A percentile compares a stretch with the other conserved stretches of the same genome.
phyloP scores from a whole-genome alignment of 2,797 vertebrate genomes.

The Sardinella longiceps region DNA sequence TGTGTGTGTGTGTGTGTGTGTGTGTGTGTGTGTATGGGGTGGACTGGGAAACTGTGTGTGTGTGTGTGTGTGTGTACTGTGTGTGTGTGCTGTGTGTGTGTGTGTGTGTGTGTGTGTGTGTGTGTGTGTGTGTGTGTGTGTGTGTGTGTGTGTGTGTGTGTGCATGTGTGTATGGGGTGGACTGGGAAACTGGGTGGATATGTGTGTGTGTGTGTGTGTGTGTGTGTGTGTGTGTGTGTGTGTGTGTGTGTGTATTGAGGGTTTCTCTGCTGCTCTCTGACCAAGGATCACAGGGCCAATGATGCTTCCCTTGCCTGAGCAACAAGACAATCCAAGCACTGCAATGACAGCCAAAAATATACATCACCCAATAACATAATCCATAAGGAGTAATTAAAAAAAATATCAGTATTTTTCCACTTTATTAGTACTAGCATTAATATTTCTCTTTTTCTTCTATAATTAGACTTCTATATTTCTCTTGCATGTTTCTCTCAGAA shows the following conservation, averaged over 20 bases:
- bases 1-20: conserved; percentile 71
- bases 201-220: neutral
- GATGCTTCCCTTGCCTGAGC: neutral
- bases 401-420: neutral
- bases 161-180: neutral
- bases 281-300: neutral
- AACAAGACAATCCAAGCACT: neutral
- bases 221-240: conserved; percentile 71
- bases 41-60: too few species aligned
- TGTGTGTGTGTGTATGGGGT: conserved; percentile 70
- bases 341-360: neutral
- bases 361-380: neutral
- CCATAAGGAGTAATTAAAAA: neutral
- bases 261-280: neutral
- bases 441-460: neutral
- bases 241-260: neutral
- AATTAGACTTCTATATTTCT: too few species aligned
- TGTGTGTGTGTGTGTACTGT: too few species aligned
- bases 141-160: conserved; percentile 67
- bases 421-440: too few species aligned
- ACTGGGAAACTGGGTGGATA: too few species aligned
- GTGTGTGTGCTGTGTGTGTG: too few species aligned
- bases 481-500: neutral
- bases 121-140: neutral
- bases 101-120: conserved; percentile 36